Conservation (phyloP, 2,797 vertebrate genomes). For the Pogoniulus pusillus region DNA sequence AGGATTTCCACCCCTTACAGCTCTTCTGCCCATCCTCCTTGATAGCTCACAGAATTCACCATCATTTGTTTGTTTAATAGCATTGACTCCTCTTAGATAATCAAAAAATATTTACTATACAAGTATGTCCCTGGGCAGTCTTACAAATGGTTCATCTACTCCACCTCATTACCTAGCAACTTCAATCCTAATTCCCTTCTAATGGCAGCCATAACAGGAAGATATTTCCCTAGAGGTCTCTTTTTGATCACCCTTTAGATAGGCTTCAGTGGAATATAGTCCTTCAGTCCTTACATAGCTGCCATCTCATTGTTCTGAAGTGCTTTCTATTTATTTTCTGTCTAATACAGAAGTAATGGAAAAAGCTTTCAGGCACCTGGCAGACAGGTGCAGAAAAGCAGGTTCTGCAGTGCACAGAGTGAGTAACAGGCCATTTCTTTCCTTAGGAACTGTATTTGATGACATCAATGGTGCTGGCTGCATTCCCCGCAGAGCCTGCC, state of each 20-base stretch:
- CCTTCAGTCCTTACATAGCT: neutral
- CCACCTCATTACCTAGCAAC: neutral
- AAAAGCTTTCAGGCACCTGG: neutral
- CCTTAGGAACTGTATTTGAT: conserved; percentile 78
- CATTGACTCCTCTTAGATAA: neutral
- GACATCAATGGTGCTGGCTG: conserved; percentile 76
- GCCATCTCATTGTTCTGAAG: neutral
- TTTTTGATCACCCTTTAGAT: neutral
- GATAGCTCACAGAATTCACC: neutral
- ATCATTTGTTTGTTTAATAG: neutral
- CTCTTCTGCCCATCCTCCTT: neutral
- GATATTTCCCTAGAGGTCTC: neutral
- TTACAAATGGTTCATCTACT: neutral
- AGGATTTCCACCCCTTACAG: neutral
- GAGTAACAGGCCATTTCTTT: neutral
- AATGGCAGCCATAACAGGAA: neutral
- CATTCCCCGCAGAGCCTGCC: conserved; percentile 66
- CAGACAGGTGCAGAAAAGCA: neutral
- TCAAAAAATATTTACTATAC: neutral
- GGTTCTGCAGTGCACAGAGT: neutral
- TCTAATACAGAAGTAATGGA: neutral
- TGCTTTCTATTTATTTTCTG: neutral
- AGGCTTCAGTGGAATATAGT: neutral
- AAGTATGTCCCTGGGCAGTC: neutral
- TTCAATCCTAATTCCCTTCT: neutral